These are phyloP conservation scores for Pseudopodoces humilis DNA, from an alignment of 2,113 vertebrate genomes.

Conservation along the genomic window DNA sequence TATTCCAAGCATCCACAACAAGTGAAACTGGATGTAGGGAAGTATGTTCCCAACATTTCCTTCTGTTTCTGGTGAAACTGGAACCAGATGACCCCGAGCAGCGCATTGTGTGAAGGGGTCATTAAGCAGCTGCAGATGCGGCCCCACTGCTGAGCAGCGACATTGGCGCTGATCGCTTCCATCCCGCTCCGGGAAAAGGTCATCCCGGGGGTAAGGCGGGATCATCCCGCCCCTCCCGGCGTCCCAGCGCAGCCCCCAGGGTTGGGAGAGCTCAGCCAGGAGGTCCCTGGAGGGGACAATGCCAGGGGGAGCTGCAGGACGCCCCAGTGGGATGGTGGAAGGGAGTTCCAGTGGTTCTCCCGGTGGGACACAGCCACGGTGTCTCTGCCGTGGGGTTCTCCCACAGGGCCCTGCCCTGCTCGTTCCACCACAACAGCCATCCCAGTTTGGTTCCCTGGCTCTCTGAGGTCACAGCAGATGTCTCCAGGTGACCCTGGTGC, in stretches of 20 bases:
- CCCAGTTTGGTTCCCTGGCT: neutral
- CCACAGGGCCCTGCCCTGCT: accelerated
- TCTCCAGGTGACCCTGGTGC: neutral
- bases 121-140: conserved; percentile 64
- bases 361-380: neutral
- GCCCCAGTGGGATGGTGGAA: neutral
- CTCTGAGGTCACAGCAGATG: neutral
- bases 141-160: neutral
- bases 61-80: conserved; percentile 71
- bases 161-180: neutral
- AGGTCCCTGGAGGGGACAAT: accelerated
- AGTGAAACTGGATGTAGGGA: conserved; percentile 75
- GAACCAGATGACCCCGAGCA: conserved; percentile 68
- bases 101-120: conserved; percentile 41
- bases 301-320: accelerated
- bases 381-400: neutral
- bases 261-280: accelerated
- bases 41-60: conserved; percentile 71
- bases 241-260: accelerated
- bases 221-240: neutral
- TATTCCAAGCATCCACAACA: conserved; percentile 74
- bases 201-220: neutral
- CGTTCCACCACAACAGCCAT: accelerated
- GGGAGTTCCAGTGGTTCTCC: accelerated
- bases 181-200: conserved; percentile 8